Base-by-base conservation (phyloP, 2,888 invertebrate species). In the Mythimna lalbum region DNA sequence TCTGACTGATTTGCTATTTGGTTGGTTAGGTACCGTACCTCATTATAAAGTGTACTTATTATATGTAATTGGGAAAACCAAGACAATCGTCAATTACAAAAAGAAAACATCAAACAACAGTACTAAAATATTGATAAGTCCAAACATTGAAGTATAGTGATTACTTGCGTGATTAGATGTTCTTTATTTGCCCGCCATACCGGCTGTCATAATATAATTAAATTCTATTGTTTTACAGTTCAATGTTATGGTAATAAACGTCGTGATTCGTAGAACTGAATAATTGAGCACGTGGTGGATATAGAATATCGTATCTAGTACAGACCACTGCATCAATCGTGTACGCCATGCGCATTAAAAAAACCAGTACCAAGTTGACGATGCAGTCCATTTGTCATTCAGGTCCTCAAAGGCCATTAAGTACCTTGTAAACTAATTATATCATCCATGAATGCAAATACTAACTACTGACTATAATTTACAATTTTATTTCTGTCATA, bases 91-190 rank as follows among this genome's bases (percentile, higher is more conserved):
- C 14, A 71, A 53, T 17, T 12, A 47, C 17, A 7, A 9, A 49
- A 39, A 55, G 4, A 12, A 2, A 31, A 66, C 63, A 67, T 76
- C 67, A 77, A 63, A 67, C 60, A 7, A 49, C 31, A 61, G 31
- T 60, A 56, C n/a, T n/a, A 60, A 47, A 47, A 47, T 19, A 59
- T 12, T 49, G 66, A 66, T 72, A 77, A 76, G 3, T 19, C 2
- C 49, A 63, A 55, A 63, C 27, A 77, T 72, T 61, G 1, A 50
- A 68, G 9, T 56, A 52, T 55, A 47, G 36, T 63, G 76, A 76
- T 76, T 67, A 61, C 27, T n/a, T 27, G 14, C 19, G n/a, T 50
- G 61, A 62, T 68, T 57, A 62, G 21, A 64, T 52, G 65, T 43
- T 56, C 56, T 69, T 49, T 69, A 63, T 65, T 52, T 63, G 47